These are phyloP conservation scores for Nyctibius bracteatus DNA, from an alignment of 2,113 vertebrate genomes.

Conservation along the genomic window DNA sequence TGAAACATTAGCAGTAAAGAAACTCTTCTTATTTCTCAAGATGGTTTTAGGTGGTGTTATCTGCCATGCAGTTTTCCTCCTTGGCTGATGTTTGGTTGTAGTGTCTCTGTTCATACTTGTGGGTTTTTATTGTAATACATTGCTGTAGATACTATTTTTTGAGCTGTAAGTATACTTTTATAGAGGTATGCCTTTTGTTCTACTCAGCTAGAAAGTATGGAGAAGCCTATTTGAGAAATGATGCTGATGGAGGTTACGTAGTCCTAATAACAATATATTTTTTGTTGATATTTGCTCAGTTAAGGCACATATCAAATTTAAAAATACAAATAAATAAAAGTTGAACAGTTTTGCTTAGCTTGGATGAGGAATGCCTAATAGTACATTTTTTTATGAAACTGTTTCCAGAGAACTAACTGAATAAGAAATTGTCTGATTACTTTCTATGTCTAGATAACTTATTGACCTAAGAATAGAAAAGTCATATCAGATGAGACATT, in stretches of 20 bases:
- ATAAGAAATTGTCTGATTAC: background rate
- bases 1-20: background rate
- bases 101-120: background rate
- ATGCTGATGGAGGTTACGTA: background rate
- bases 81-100: background rate
- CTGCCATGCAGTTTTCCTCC: background rate
- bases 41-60: background rate
- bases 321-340: background rate
- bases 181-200: background rate
- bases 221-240: background rate
- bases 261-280: background rate
- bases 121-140: background rate
- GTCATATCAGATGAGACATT: background rate
- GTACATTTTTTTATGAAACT: background rate
- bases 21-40: background rate
- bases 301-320: background rate
- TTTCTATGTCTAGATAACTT: background rate
- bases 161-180: background rate
- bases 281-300: background rate
- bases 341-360: background rate
- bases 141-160: background rate
- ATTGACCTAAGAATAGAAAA: background rate
- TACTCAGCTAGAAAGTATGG: background rate
- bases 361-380: background rate
- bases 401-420: background rate